phyloP scores from a whole-genome alignment of 2,888 invertebrate species.

The Clivina fossor region DNA sequence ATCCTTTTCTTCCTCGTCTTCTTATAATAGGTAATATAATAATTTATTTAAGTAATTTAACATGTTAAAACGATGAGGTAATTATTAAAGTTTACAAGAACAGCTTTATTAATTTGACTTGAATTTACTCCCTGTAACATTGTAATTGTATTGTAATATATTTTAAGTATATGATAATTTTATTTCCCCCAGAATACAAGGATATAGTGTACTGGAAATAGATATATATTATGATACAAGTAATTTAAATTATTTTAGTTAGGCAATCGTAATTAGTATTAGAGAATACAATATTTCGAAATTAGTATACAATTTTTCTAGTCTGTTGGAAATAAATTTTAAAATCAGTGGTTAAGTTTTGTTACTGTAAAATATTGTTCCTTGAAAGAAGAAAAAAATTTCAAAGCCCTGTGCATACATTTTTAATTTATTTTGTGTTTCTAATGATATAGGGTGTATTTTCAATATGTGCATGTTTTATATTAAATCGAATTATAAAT shows the following conservation, averaged over 20 bases:
- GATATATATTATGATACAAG: background rate
- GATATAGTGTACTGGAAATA: constrained; percentile 18
- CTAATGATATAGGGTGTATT: constrained; percentile 33
- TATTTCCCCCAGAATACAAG: constrained; percentile 20
- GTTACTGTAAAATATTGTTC: constrained; percentile 33
- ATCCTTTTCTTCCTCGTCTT: constrained; percentile 14
- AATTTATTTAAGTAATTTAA: constrained; percentile 29
- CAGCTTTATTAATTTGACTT: constrained; percentile 32
- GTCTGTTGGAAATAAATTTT: constrained; percentile 34
- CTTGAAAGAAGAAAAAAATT: constrained; percentile 12
- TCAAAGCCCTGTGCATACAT: constrained; percentile 22
- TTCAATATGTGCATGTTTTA: constrained; percentile 33
- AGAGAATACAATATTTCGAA: constrained; percentile 30
- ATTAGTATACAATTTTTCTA: constrained; percentile 35
- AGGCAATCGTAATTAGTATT: constrained; percentile 31
- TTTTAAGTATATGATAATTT: constrained; percentile 18
- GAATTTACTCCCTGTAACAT: constrained; percentile 31
- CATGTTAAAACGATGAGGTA: constrained; percentile 30
- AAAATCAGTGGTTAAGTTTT: constrained; percentile 30
- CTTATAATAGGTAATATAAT: constrained; percentile 27
- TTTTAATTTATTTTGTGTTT: constrained; percentile 33
- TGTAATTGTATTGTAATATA: constrained; percentile 30
- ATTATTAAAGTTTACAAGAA: constrained; percentile 27
- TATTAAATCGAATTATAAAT: constrained; percentile 33
- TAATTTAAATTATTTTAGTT: constrained; percentile 34